These are phyloP conservation scores for Ecliptopera silaceata DNA, from an alignment of 2,888 invertebrate species.

Conservation along the genomic window DNA sequence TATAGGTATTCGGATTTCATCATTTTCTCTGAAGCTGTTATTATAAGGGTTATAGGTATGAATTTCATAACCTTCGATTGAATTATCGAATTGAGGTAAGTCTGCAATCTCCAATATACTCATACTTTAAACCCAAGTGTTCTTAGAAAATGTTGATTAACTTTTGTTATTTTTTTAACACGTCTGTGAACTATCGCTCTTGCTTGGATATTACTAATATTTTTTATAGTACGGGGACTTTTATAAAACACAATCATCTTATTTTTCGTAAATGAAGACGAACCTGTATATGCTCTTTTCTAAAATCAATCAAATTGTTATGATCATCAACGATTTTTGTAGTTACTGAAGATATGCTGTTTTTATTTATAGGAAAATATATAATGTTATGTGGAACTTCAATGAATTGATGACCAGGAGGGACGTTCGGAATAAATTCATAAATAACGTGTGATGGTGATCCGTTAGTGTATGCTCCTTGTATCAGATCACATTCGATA, in stretches of 20 bases:
- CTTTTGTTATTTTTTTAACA: neutral
- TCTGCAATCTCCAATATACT: neutral
- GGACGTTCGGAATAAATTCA: neutral
- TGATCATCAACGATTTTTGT: neutral
- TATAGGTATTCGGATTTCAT: slow-evolving; percentile 5
- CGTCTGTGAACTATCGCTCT: neutral
- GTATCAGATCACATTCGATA: slow-evolving; percentile 14
- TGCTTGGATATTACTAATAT: neutral
- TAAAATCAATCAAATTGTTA: neutral
- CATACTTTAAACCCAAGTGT: neutral
- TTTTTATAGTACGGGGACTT: neutral
- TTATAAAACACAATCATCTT: slow-evolving; percentile 3
- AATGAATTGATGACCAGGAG: slow-evolving; percentile 2
- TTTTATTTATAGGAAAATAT: neutral
- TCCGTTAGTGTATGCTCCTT: slow-evolving; percentile 9
- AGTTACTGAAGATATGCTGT: neutral
- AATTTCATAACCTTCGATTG: slow-evolving; percentile 4
- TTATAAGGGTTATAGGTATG: slow-evolving; percentile 6
- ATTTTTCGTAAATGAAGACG: neutral
- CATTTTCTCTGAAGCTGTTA: slow-evolving; percentile 5
- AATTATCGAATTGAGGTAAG: neutral
- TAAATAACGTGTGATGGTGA: neutral
- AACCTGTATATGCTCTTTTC: neutral
- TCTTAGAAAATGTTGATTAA: neutral
- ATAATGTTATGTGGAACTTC: slow-evolving; percentile 2